phyloP scores from a whole-genome alignment of 2,113 vertebrate species.

The Pelusios castaneus region DNA sequence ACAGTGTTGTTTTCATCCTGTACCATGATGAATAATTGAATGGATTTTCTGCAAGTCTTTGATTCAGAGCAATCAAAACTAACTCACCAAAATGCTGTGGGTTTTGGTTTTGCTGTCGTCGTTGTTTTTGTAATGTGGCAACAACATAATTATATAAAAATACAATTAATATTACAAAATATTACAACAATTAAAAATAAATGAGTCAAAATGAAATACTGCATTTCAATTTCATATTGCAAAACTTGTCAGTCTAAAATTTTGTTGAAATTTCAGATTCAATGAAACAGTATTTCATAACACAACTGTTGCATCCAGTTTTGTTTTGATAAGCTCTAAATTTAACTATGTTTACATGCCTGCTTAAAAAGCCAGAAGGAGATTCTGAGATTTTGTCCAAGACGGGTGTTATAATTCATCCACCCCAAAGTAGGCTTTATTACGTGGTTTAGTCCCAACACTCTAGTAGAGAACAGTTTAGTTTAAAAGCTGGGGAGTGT shows the following conservation, averaged over 20 bases:
- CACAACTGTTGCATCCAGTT: conserved; percentile 24
- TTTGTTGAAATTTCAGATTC: neutral
- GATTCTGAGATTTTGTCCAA: neutral
- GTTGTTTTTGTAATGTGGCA: neutral
- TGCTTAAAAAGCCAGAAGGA: neutral
- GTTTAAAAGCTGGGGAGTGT: neutral
- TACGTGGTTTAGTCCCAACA: neutral
- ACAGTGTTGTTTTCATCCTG: neutral
- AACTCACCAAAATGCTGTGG: neutral
- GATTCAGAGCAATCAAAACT: neutral
- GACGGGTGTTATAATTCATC: neutral
- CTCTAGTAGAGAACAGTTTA: neutral
- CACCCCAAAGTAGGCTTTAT: neutral
- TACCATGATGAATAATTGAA: neutral
- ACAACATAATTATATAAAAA: neutral
- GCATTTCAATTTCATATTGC: neutral
- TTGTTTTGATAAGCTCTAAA: conserved; percentile 36
- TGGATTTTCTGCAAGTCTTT: neutral
- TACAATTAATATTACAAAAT: neutral
- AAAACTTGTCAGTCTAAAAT: neutral
- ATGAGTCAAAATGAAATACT: neutral
- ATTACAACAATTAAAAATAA: neutral
- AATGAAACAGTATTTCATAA: neutral
- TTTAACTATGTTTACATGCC: neutral
- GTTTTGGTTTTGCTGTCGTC: too few species aligned